phyloP scores from a whole-genome alignment of 1,140 invertebrate species.

The Cheumatopsyche charites region DNA sequence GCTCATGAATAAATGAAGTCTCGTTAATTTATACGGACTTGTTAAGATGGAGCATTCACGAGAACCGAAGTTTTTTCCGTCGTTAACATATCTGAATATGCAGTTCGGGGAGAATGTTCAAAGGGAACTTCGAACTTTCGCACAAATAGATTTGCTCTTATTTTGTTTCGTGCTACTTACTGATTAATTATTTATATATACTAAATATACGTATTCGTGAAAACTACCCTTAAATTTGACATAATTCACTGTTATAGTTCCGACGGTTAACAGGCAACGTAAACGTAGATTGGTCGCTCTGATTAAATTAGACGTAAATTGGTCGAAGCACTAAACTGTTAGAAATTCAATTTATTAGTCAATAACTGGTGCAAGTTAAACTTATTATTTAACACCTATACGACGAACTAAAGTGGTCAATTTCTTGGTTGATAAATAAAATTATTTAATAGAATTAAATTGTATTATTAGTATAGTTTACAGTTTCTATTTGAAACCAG shows the following conservation, averaged over 20 bases:
- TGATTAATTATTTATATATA: background rate
- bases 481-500: too few species aligned
- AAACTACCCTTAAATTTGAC: background rate
- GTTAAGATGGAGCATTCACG: background rate
- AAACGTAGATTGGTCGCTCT: background rate
- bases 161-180: background rate
- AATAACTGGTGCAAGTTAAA: background rate
- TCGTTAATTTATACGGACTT: slow-evolving; percentile 16
- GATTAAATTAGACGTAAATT: slow-evolving; percentile 12
- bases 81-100: slow-evolving; percentile 25
- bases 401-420: too few species aligned
- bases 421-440: too few species aligned
- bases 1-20: slow-evolving; percentile 16
- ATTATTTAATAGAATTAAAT: too few species aligned
- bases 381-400: too few species aligned
- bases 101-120: background rate
- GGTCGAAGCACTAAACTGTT: background rate
- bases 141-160: background rate
- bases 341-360: slow-evolving; percentile 5
- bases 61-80: background rate
- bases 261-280: background rate
- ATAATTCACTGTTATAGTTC: background rate
- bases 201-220: background rate
- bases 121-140: background rate
- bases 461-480: too few species aligned